Base-by-base conservation (phyloP, 1,140 invertebrate genomes). In the Euglossa dilemma region DNA sequence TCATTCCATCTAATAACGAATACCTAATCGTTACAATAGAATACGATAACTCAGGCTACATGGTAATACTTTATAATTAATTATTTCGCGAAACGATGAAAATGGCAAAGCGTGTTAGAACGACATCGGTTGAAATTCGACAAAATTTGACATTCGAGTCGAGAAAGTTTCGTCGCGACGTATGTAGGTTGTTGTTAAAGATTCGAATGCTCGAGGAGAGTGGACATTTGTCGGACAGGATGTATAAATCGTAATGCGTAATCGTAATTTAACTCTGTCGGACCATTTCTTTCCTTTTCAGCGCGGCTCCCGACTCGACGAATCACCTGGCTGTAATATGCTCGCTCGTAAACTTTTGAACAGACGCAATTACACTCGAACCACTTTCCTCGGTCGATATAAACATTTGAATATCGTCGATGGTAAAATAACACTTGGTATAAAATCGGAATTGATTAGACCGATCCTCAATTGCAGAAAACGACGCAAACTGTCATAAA, bases 341-440 rank as follows among this genome's bases (percentile, higher is more conserved):
- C 52, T 66, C 72, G 71, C 71, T 81, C 79, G 61, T 81, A 81
- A 81, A 81, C 72, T 52, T 28, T 81, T 81, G 50, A 80, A 73
- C 57, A 52, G 52, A 0, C 61, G 61, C 50, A 64, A 66, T 81
- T 81, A 81, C 25, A n/a, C 16, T 61, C 50, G 50, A 36, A 56
- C 72, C n/a, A 36, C 52, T 56, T 45, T 47, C 57, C 28, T 23
- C 25, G 52, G 6, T 28, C 61, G 79, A 63, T 64, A 47, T 61
- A 63, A 63, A 54, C 71, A 52, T 56, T 56, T 36, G 72, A 56
- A 74, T 64, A 43, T 52, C 18, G 54, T 54, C 63, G 52, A 36
- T n/a, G 28, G n/a, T 8, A 59, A 7, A 43, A 43, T 28, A 69
- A n/a, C 18, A 36, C 11, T 18, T 52, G 6, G 23, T 18, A 7